Evolutionary conservation across 2,888 invertebrate species (phyloP), one percentile per base, ranked within the genome.

Genomic region (Hypomecis punctinalis): DNA sequence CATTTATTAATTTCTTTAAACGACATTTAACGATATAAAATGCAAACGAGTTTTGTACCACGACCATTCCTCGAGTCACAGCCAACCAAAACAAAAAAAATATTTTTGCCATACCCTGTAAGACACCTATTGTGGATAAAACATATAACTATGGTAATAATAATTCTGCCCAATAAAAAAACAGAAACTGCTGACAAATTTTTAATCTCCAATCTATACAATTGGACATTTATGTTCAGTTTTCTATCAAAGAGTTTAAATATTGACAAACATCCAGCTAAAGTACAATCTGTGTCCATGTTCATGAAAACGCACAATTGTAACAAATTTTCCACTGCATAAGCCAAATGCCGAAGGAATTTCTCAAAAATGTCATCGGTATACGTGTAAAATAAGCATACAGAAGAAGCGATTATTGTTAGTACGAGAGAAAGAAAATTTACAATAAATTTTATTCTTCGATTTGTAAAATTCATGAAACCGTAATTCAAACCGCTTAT

Each of bases 1-100:
- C 5, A n/a, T 7, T 11, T 8, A 49, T 49, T 6, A 49, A 49
- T 10, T 11, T 49, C 8, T 11, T 11, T 0, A 48, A n/a, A 35
- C 48, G 48, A 48, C 35, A 48, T 48, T 33, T 48, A 8, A 48
- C n/a, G 5, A 33, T 35, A 48, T 48, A 48, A n/a, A 36, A 48
- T 35, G 35, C 48, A 35, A 48, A 48, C 35, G 23, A n/a, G n/a
- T 49, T 49, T 49, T 37, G 36, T 36, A 49, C 8, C 10, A 37
- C 7, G 11, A 49, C 6, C 5, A 49, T 7, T 7, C 36, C 36
- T 49, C 11, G 9, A 35, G 7, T 10, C 5, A 49, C 4, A 1
- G 7, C 7, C 7, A 49, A 3, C 49, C 36, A 49, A 11, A 49
- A 49, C 7, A 10, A 36, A n/a, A 6, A 11, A 37, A 11, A 37